Conservation (phyloP, 2,113 vertebrate genomes). For the Panthera leo region DNA sequence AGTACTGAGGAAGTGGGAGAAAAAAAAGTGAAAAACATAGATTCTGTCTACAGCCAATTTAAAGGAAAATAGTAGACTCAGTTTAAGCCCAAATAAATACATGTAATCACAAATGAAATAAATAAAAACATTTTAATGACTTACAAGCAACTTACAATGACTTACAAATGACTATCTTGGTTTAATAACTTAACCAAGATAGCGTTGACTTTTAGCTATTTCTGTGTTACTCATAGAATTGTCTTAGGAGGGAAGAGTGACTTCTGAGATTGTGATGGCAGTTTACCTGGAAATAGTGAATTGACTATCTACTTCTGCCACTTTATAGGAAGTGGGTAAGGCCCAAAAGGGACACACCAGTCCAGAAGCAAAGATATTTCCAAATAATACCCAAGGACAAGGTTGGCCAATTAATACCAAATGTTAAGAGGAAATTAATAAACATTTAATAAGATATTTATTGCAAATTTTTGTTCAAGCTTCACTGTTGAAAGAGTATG, state of each 20-base stretch:
- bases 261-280: background rate
- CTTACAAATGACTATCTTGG: too few species aligned
- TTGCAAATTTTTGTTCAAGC: background rate
- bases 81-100: background rate
- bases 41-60: background rate
- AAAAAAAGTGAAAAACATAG: background rate
- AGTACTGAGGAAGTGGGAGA: background rate
- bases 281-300: background rate
- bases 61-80: slow-evolving; percentile 1
- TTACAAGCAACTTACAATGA: background rate
- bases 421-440: background rate
- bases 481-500: background rate
- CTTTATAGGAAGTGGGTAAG: background rate
- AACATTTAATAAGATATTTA: background rate
- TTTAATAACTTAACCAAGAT: background rate
- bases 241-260: background rate
- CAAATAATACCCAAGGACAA: background rate
- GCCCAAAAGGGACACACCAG: background rate
- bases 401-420: background rate
- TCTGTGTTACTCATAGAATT: background rate
- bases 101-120: background rate
- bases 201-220: background rate
- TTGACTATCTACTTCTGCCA: background rate
- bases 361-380: background rate
- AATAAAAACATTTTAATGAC: background rate